Evolutionary conservation across 92 coral and sea anemone genomes (phyloP).

Genomic region (Porites cylindrica): DNA sequence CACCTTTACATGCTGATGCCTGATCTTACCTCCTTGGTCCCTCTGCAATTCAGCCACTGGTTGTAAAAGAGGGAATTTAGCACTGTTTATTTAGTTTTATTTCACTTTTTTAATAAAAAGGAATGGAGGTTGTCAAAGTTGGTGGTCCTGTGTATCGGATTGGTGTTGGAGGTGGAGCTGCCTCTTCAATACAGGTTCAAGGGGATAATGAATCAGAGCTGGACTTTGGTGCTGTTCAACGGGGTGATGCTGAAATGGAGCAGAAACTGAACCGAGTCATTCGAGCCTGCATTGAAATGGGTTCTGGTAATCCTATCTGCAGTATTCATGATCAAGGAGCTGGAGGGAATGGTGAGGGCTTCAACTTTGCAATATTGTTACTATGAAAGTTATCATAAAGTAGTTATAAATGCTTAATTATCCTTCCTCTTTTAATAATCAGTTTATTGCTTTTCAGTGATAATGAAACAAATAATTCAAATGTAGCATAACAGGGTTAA

Average conservation of each 20-base stretch:
- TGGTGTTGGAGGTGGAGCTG: conserved; percentile 99
- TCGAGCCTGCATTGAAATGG: conserved; percentile 95
- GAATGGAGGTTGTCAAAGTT: conserved; percentile 95
- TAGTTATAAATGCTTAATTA: neutral
- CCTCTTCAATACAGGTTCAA: conserved; percentile 97
- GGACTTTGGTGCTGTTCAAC: conserved; percentile 99
- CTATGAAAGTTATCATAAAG: too few species aligned
- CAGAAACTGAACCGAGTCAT: conserved; percentile 95
- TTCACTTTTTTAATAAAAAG: conserved; percentile 26
- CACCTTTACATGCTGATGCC: too few species aligned
- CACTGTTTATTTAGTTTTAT: too few species aligned
- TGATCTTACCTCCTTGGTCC: too few species aligned
- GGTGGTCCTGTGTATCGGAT: conserved; percentile 99
- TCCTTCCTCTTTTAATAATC: neutral
- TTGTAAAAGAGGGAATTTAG: too few species aligned
- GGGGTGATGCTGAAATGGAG: conserved; percentile 99
- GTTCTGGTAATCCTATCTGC: conserved; percentile 82
- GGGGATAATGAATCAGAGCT: conserved; percentile 97
- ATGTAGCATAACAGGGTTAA: too few species aligned
- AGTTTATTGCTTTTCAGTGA: neutral
- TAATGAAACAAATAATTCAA: too few species aligned
- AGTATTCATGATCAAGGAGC: conserved; percentile 99
- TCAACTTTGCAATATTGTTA: neutral
- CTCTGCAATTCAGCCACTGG: too few species aligned
- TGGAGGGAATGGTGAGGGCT: conserved; percentile 93